phyloP scores from a whole-genome alignment of 2,113 vertebrate genomes.

The Mungos mungo region DNA sequence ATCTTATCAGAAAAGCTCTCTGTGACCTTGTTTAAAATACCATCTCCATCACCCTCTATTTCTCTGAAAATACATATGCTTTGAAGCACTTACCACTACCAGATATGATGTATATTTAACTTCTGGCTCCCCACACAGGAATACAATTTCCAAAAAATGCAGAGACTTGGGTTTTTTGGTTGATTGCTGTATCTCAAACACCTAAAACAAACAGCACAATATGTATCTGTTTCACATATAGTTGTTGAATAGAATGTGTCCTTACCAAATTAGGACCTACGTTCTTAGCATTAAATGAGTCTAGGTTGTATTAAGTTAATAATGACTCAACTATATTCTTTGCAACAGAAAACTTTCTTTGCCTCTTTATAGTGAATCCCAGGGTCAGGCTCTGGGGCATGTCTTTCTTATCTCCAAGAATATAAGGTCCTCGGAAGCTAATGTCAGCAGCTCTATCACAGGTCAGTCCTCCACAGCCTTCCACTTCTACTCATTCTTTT shows the following conservation, averaged over 20 bases:
- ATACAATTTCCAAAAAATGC: background rate
- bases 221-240: background rate
- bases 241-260: background rate
- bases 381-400: background rate
- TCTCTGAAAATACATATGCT: background rate
- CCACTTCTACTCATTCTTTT: background rate
- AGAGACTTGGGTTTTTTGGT: background rate
- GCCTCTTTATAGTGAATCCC: background rate
- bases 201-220: background rate
- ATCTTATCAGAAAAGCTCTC: background rate
- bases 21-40: background rate
- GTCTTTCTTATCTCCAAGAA: background rate
- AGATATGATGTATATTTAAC: background rate
- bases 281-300: background rate
- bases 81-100: background rate
- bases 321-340: background rate
- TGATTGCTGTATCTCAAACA: background rate
- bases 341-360: background rate
- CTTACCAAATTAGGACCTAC: background rate
- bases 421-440: background rate
- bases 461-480: background rate
- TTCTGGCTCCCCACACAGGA: background rate
- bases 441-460: background rate
- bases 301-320: background rate
- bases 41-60: background rate